Conservation (phyloP, 2,113 vertebrate species). For the Antennarius striatus region DNA sequence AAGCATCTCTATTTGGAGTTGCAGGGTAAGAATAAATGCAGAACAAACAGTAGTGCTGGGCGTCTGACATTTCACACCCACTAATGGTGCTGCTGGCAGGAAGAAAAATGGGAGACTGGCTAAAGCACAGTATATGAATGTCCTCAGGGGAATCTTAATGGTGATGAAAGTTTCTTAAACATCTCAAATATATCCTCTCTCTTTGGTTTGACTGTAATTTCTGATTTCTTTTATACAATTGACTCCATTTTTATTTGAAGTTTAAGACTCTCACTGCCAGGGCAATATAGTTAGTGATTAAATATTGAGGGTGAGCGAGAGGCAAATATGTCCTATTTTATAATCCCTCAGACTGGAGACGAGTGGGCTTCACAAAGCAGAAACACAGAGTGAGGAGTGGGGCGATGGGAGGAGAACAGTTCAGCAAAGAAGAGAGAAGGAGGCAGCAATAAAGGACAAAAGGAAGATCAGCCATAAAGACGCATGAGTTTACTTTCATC, state of each 20-base stretch:
- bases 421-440: constrained; percentile 23
- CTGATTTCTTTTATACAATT: constrained; percentile 1
- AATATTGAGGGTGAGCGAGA: constrained; percentile 36
- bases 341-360: constrained; percentile 29
- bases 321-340: constrained; percentile 37
- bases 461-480: constrained; percentile 36
- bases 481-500: constrained; percentile 50
- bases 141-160: not conserved
- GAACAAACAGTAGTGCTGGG: constrained; percentile 3
- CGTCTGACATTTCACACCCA: not conserved
- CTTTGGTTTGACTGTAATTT: not conserved
- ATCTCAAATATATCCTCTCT: not conserved
- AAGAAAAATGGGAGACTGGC: not conserved
- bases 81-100: not conserved
- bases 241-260: constrained; percentile 35
- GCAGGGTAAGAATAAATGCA: not conserved
- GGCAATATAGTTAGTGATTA: constrained; percentile 53
- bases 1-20: constrained; percentile 5
- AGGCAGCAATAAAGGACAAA: constrained; percentile 39
- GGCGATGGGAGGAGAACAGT: constrained; percentile 28
- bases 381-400: not conserved
- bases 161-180: not conserved
- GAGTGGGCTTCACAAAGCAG: constrained; percentile 18
- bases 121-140: not conserved
- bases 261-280: constrained; percentile 44